Conservation (phyloP, 2,113 vertebrate genomes). For the Erpornis zantholeuca region DNA sequence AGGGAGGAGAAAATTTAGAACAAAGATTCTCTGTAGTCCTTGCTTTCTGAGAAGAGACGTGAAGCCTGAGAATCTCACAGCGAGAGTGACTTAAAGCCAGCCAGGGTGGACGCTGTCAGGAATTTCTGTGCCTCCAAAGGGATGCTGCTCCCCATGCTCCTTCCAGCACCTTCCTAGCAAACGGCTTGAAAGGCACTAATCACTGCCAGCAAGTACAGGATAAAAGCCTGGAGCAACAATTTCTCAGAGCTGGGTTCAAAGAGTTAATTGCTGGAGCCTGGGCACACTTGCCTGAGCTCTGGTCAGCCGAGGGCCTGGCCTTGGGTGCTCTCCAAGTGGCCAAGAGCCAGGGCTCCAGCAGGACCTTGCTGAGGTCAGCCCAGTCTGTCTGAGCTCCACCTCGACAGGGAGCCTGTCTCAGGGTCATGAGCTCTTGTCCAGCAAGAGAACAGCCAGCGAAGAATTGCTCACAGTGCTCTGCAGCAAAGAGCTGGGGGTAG, state of each 20-base stretch:
- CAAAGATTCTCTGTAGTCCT: constrained; percentile 3
- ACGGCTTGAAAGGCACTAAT: background rate
- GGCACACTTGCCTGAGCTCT: background rate
- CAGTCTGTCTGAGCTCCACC: background rate
- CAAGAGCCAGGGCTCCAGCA: background rate
- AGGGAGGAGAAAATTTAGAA: background rate
- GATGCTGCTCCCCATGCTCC: background rate
- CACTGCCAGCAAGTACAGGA: background rate
- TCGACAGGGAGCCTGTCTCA: background rate
- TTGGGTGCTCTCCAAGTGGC: background rate
- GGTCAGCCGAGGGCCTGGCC: background rate
- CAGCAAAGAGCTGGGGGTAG: background rate
- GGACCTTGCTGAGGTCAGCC: background rate
- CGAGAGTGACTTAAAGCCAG: background rate
- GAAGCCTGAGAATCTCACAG: background rate
- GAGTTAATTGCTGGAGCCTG: background rate
- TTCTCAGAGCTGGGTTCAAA: background rate
- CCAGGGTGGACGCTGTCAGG: background rate
- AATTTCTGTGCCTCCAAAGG: background rate
- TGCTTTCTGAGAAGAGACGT: background rate
- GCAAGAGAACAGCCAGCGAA: background rate
- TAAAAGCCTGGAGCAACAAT: background rate
- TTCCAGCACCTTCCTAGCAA: background rate
- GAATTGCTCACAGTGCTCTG: background rate
- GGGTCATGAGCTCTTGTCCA: background rate